Base-by-base conservation (phyloP, 1,140 invertebrate genomes). In the Pachyrhynchus sulphureomaculatus region DNA sequence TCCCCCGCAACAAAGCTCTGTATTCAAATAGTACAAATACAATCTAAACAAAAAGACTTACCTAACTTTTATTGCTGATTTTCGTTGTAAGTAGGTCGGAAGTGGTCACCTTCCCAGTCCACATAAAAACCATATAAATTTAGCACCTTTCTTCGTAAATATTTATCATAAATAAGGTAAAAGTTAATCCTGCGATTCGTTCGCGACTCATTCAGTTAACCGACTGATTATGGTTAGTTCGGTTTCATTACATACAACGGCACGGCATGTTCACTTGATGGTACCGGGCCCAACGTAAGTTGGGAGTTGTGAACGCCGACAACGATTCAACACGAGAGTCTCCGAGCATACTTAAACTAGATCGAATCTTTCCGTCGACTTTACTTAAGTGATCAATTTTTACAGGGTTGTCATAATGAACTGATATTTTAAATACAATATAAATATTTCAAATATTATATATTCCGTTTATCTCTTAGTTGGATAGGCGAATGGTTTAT, bases 261-360 rank as follows among this genome's bases (percentile, higher is more conserved):
- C 13, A 29, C 29, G 47, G 45, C 56, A 41, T 57, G 21, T 34
- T 47, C 26, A 18, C 12, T 42, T 41, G 49, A 62, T 62, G 49
- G 59, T 62, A 62, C 59, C 59, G 57, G 57, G 39, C 41, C 24
- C 34, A 24, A 51, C 45, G 33, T 60, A 48, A 62, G 59, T 54
- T 62, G 36, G 59, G 51, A 54, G 47, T 51, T 62, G n/a, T n/a
- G 39, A 6, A 37, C 23, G 17, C 9, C 29, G 42, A 23, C 15
- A 4, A 29, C 60, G 60, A 62, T 17, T 45, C 12, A 23, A 9
- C 51, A 48, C 60, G 60, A 62, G 18, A 29, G 8, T 12, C 23
- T 21, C 51, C 60, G 60, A 62, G 15, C 49, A 32, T 17, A 56
- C 41, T 56, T 55, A 32, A 53, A 62, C 60, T 62, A 53, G 41